These are phyloP conservation scores for Notospermus geniculatus DNA, from an alignment of 1,140 invertebrate genomes.

Conservation along the genomic window DNA sequence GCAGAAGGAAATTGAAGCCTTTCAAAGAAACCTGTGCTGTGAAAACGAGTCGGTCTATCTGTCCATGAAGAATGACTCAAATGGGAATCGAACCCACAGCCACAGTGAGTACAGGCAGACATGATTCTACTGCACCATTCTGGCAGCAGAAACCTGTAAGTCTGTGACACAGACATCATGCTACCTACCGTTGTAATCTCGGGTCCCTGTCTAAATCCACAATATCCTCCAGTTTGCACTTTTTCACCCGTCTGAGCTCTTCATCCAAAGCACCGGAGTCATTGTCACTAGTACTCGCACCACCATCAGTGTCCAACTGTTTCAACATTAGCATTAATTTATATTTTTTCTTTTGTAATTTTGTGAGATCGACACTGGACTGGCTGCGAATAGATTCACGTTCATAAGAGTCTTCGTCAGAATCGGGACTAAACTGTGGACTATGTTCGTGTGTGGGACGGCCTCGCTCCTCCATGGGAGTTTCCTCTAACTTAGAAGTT, in stretches of 20 bases:
- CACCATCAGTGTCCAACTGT: slow-evolving; percentile 38
- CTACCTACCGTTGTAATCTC: slow-evolving; percentile 3
- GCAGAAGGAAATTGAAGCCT: too few relatives aligned
- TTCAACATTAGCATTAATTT: slow-evolving; percentile 47
- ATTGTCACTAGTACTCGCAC: slow-evolving; percentile 39
- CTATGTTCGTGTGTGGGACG: not conserved
- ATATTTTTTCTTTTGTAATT: slow-evolving; percentile 49
- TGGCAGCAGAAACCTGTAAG: too few relatives aligned
- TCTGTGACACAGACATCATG: too few relatives aligned
- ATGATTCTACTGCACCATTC: too few relatives aligned
- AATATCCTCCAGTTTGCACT: slow-evolving; percentile 22
- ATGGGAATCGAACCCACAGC: too few relatives aligned
- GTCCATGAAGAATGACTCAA: too few relatives aligned
- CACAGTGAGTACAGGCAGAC: too few relatives aligned
- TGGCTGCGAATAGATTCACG: not conserved
- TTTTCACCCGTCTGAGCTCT: slow-evolving; percentile 24
- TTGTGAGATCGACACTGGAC: slow-evolving; percentile 36
- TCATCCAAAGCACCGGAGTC: slow-evolving; percentile 19
- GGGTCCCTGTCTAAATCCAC: slow-evolving; percentile 10
- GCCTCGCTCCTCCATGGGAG: not conserved
- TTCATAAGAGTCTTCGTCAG: not conserved
- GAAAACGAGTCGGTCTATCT: too few relatives aligned
- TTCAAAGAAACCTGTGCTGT: too few relatives aligned
- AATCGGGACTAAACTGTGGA: slow-evolving; percentile 1
- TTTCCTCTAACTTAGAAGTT: too few relatives aligned